Evolutionary conservation across 2,113 vertebrate genomes (phyloP).

Genomic region (Dermatemys mawii): DNA sequence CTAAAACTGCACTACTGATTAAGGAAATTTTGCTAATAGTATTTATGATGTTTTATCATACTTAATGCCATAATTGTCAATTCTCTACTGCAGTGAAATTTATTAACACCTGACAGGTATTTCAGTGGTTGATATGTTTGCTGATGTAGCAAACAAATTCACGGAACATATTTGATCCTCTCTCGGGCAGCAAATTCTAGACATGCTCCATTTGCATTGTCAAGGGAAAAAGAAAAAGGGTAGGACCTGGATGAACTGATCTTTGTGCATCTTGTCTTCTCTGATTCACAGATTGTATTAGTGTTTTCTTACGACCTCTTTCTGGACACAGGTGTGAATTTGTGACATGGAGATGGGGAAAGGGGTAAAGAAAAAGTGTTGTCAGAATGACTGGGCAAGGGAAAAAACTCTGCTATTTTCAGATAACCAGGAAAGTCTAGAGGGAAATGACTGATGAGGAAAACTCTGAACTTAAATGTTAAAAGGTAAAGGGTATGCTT

Average conservation of each 20-base stretch:
- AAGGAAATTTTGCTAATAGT: rapidly evolving
- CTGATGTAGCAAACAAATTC: neutral
- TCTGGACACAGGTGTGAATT: neutral
- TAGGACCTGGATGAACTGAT: neutral
- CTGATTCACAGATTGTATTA: neutral
- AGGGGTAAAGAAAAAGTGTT: neutral
- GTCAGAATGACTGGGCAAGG: neutral
- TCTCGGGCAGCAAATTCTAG: neutral
- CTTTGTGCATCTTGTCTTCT: neutral
- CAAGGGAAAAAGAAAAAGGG: neutral
- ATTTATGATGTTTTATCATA: neutral
- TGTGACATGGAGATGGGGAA: no score
- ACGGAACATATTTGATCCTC: neutral
- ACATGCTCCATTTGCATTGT: neutral
- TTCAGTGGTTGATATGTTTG: neutral
- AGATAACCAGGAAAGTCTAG: neutral
- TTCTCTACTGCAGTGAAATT: neutral
- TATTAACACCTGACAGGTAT: neutral
- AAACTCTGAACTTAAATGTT: neutral
- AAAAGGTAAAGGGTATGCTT: neutral
- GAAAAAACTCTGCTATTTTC: neutral
- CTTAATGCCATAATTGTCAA: neutral
- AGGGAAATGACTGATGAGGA: neutral
- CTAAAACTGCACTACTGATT: neutral
- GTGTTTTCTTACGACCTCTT: neutral